A percentile compares a stretch with the other conserved stretches of the same genome.
Conservation (phyloP, 1,140 invertebrate species). For the Mylabris phalerata region DNA sequence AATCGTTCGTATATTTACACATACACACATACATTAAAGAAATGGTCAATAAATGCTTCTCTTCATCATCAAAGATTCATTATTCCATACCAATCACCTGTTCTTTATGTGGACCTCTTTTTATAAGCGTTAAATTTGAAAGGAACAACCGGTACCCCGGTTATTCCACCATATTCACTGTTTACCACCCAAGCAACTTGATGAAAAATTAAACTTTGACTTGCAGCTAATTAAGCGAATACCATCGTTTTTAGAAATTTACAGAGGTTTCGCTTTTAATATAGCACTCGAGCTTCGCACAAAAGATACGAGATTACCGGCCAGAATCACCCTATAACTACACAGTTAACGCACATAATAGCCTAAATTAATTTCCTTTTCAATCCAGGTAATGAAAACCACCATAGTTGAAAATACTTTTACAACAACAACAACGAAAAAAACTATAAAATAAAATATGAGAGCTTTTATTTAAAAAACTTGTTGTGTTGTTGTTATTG, state of each 20-base stretch:
- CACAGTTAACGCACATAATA: constrained; percentile 9
- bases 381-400: too few species aligned
- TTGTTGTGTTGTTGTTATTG: too few species aligned
- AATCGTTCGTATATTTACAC: neutral
- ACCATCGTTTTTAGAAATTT: constrained; percentile 17
- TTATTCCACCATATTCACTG: too few species aligned
- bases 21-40: constrained; percentile 4
- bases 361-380: constrained; percentile 9
- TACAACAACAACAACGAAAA: too few species aligned
- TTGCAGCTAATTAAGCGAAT: constrained; percentile 18
- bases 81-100: constrained; percentile 18
- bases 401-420: too few species aligned
- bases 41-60: neutral
- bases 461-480: too few species aligned
- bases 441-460: too few species aligned
- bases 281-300: too few species aligned
- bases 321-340: constrained; percentile 6
- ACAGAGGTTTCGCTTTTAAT: constrained; percentile 16
- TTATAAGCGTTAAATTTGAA: constrained; percentile 22
- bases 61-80: constrained; percentile 16
- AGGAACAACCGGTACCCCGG: constrained; percentile 6
- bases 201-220: constrained; percentile 19
- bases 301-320: constrained; percentile 13
- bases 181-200: constrained; percentile 11
- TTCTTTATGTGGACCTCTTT: constrained; percentile 23